Percentiles rank a stretch among this genome's conserved stretches.
Evolutionary conservation across 1,140 invertebrate genomes (phyloP).

Genomic region (Anastrepha obliqua): DNA sequence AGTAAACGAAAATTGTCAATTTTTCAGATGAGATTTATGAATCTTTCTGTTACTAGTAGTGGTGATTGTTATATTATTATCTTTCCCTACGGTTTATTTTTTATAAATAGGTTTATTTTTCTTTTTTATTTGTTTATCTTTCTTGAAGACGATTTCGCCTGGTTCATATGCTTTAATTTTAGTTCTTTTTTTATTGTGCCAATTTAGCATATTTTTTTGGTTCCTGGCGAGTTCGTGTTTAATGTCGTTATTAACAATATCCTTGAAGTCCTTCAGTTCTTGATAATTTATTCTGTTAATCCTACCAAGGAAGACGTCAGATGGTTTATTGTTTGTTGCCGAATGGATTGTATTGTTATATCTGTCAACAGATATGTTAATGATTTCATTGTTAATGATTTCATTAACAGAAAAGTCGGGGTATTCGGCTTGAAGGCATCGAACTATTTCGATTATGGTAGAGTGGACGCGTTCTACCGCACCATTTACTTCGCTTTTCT

Average conservation of each 20-base stretch:
- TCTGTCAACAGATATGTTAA: slow-evolving; percentile 45
- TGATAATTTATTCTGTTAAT: slow-evolving; percentile 34
- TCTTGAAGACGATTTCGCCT: too few relatives aligned
- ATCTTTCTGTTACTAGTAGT: too few relatives aligned
- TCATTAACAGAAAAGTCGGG: slow-evolving; percentile 19
- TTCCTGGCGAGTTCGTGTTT: slow-evolving; percentile 21
- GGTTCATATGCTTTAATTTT: too few relatives aligned
- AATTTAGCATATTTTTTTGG: not conserved
- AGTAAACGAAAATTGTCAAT: too few relatives aligned
- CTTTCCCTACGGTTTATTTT: too few relatives aligned
- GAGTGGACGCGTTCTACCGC: slow-evolving; percentile 52
- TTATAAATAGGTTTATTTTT: too few relatives aligned
- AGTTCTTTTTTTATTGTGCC: not conserved
- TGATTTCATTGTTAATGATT: too few relatives aligned
- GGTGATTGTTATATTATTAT: too few relatives aligned
- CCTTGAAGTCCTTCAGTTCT: not conserved
- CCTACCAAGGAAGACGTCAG: slow-evolving; percentile 21
- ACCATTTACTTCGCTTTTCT: slow-evolving; percentile 53
- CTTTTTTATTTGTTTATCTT: too few relatives aligned
- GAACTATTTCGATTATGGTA: slow-evolving; percentile 54
- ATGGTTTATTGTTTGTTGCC: slow-evolving; percentile 18
- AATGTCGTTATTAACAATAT: slow-evolving; percentile 18
- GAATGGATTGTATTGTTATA: slow-evolving; percentile 51
- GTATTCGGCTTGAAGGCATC: slow-evolving; percentile 41
- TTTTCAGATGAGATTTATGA: too few relatives aligned